Evolutionary conservation across 2,113 vertebrate genomes (phyloP).

Genomic region (Pteropus alecto): DNA sequence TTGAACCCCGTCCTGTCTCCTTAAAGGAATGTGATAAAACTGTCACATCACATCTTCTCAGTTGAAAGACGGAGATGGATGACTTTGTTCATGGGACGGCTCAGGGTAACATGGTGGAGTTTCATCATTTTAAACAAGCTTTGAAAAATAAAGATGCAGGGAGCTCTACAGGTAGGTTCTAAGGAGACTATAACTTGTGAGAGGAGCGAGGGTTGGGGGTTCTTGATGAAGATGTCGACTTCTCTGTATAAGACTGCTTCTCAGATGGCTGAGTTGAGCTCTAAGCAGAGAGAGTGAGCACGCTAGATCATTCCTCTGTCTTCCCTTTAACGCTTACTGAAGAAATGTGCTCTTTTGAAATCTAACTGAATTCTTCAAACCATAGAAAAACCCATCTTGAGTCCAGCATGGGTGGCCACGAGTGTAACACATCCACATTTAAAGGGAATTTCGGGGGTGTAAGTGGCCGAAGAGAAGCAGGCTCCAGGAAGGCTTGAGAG

Average conservation of each 20-base stretch:
- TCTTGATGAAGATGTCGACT: background rate
- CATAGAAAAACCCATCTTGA: background rate
- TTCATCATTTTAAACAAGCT: background rate
- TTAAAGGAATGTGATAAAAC: background rate
- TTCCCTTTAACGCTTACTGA: background rate
- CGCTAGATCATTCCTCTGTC: fast-evolving
- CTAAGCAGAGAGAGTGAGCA: background rate
- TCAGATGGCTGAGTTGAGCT: background rate
- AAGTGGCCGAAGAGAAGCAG: background rate
- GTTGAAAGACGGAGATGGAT: background rate
- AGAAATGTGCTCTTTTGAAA: background rate
- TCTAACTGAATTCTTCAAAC: background rate
- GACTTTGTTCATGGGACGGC: background rate
- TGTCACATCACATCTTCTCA: background rate
- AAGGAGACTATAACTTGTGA: background rate
- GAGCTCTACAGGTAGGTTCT: background rate
- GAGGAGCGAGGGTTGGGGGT: background rate
- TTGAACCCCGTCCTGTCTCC: background rate
- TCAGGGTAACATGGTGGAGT: background rate
- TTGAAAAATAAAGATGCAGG: conserved; percentile 1
- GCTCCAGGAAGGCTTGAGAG: background rate
- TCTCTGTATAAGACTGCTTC: background rate
- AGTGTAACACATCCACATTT: background rate
- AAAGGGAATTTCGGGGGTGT: background rate
- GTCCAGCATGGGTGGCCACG: background rate